These are phyloP conservation scores for Oscheius sp. DNA, from an alignment of 2,888 invertebrate species.

Conservation along the genomic window DNA sequence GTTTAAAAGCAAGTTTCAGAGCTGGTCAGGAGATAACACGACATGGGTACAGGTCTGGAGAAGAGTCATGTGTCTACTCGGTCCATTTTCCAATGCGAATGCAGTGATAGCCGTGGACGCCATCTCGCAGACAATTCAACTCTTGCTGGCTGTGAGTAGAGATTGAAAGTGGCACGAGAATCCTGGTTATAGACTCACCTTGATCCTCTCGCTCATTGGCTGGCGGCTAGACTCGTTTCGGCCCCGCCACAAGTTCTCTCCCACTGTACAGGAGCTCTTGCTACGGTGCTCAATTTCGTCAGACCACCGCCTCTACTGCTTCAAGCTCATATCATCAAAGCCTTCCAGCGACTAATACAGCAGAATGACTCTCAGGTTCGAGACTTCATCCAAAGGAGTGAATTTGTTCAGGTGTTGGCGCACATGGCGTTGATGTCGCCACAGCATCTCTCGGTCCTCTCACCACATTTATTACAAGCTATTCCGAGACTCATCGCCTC, in stretches of 20 bases:
- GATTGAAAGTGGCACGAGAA: background rate
- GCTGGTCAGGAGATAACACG: slow-evolving; percentile 59
- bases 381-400: background rate
- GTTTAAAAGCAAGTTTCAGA: slow-evolving; percentile 37
- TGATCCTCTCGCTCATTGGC: slow-evolving; percentile 67
- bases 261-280: slow-evolving; percentile 64
- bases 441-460: slow-evolving; percentile 35
- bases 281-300: slow-evolving; percentile 57
- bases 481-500: slow-evolving; percentile 25
- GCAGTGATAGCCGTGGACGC: slow-evolving; percentile 65
- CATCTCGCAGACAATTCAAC: slow-evolving; percentile 60
- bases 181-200: slow-evolving; percentile 44
- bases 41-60: slow-evolving; percentile 69
- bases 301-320: slow-evolving; percentile 58
- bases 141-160: slow-evolving; percentile 50
- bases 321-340: slow-evolving; percentile 61
- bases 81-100: slow-evolving; percentile 55
- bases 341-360: slow-evolving; percentile 60
- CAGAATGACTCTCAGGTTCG: slow-evolving; percentile 47
- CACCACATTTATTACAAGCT: slow-evolving; percentile 37
- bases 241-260: slow-evolving; percentile 60
- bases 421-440: slow-evolving; percentile 36
- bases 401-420: slow-evolving; percentile 38
- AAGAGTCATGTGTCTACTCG: slow-evolving; percentile 65
- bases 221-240: slow-evolving; percentile 59